Percentiles rank a stretch among this genome's conserved stretches.
Conservation (phyloP, 2,113 vertebrate genomes). For the Cebus imitator region DNA sequence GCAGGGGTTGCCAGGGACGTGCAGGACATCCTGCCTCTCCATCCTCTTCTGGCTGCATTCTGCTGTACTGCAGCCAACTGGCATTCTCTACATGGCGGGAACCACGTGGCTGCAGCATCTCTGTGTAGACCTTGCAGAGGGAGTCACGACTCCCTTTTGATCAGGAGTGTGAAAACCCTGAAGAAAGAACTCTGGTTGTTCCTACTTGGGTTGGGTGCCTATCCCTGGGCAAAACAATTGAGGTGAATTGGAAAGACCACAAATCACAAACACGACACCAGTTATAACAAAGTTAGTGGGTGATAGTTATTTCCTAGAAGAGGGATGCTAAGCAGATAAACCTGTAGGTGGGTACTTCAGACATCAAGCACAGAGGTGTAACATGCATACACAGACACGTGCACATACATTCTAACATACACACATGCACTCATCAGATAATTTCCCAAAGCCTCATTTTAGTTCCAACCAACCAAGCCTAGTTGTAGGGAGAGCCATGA, state of each 20-base stretch:
- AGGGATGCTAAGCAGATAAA: background rate
- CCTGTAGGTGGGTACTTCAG: background rate
- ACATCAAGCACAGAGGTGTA: background rate
- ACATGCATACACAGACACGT: background rate
- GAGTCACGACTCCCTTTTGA: background rate
- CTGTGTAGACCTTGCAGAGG: background rate
- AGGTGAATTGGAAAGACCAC: background rate
- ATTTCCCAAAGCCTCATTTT: background rate
- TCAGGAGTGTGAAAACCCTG: background rate
- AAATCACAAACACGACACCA: background rate
- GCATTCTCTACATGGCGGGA: background rate
- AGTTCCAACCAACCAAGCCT: background rate
- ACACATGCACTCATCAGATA: background rate
- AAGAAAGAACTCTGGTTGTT: background rate
- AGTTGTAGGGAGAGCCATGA: background rate
- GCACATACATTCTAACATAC: background rate
- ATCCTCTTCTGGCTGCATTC: background rate
- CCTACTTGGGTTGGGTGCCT: background rate
- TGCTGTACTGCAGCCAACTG: background rate
- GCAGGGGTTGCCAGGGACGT: background rate
- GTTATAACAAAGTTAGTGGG: background rate
- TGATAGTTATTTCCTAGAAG: background rate
- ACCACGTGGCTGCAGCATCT: rapidly evolving
- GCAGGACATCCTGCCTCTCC: background rate
- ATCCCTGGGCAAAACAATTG: background rate